Percentiles rank a stretch among this genome's conserved stretches.
Evolutionary conservation across 2,113 vertebrate genomes (phyloP).

Genomic region (Ptilonorhynchus violaceus): DNA sequence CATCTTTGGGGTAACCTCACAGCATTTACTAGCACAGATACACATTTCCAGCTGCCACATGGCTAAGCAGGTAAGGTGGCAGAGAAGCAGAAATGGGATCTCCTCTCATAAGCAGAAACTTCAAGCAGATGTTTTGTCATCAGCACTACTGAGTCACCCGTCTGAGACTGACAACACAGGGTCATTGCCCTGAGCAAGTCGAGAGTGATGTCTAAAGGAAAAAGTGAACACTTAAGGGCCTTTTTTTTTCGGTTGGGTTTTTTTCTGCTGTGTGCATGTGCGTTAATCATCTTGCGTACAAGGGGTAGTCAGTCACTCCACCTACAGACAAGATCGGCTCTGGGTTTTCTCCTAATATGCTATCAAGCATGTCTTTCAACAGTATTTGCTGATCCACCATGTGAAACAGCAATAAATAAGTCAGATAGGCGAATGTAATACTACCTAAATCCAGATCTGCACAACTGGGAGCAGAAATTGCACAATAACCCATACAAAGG

Average conservation of each 20-base stretch:
- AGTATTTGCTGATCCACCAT: not conserved
- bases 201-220: not conserved
- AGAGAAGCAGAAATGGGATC: not conserved
- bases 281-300: not conserved
- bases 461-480: not conserved
- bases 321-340: not conserved
- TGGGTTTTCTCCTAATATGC: not conserved
- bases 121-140: not conserved
- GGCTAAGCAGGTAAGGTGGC: not conserved
- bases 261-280: not conserved
- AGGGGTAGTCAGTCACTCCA: not conserved
- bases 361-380: not conserved
- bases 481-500: not conserved
- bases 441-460: not conserved
- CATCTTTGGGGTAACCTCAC: not conserved
- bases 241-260: not conserved
- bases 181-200: not conserved
- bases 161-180: not conserved
- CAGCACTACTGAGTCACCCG: conserved; percentile 36
- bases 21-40: not conserved
- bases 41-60: not conserved
- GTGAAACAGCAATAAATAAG: not conserved
- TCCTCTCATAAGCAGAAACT: conserved; percentile 5
- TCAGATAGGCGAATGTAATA: not conserved
- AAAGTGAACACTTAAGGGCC: not conserved